phyloP scores from a whole-genome alignment of 2,888 invertebrate species.

The Vesta saturnalis region DNA sequence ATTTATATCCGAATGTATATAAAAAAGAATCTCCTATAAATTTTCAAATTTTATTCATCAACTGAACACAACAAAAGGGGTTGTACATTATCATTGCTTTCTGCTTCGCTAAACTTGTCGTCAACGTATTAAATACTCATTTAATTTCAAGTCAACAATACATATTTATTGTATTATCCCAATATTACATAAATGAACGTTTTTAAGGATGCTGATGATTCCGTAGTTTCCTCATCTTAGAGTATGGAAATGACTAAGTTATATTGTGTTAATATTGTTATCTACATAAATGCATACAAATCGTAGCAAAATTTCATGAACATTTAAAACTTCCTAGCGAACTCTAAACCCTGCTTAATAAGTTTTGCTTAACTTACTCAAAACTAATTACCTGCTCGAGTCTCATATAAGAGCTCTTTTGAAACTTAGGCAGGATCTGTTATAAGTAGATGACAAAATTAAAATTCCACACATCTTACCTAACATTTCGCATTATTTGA shows the following conservation, averaged over 20 bases:
- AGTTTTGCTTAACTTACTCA: slow-evolving; percentile 25
- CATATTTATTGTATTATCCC: too few species aligned
- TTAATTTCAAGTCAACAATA: too few species aligned
- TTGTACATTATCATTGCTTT: neutral
- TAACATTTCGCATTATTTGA: too few species aligned
- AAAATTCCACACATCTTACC: neutral
- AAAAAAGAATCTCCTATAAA: slow-evolving; percentile 3
- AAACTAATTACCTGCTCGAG: slow-evolving; percentile 27
- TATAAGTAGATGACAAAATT: neutral
- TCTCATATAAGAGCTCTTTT: slow-evolving; percentile 3
- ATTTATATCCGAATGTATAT: slow-evolving; percentile 12
- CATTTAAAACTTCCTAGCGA: slow-evolving; percentile 24
- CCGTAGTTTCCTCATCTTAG: neutral
- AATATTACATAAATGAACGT: neutral
- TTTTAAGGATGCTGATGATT: too few species aligned
- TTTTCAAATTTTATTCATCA: slow-evolving; percentile 9
- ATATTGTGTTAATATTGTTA: slow-evolving; percentile 10
- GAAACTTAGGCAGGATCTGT: slow-evolving; percentile 14
- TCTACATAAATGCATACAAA: slow-evolving; percentile 14
- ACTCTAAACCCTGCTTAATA: slow-evolving; percentile 22
- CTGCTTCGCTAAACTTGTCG: slow-evolving; percentile 4
- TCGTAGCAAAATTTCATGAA: slow-evolving; percentile 25
- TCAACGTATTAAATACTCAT: neutral
- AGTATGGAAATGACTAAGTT: neutral
- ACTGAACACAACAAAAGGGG: neutral